Evolutionary conservation across 2,113 vertebrate species (phyloP).

Genomic region (Rhadina sibilatrix): DNA sequence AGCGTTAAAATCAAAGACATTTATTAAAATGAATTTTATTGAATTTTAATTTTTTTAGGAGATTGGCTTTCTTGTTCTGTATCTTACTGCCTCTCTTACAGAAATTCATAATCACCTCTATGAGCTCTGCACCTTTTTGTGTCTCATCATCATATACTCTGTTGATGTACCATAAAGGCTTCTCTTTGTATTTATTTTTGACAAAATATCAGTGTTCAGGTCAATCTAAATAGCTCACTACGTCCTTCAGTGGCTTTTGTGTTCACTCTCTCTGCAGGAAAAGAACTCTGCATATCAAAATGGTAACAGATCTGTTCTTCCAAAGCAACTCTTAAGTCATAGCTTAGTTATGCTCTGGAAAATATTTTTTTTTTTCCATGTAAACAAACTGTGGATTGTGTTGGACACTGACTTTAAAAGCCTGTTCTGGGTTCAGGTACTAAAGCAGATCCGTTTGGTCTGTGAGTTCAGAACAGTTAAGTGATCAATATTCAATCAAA

Average conservation of each 20-base stretch:
- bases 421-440: background rate
- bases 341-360: background rate
- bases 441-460: background rate
- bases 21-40: background rate
- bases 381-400: background rate
- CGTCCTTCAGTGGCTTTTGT: background rate
- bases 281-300: background rate
- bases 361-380: background rate
- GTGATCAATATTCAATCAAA: background rate
- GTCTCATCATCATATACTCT: background rate
- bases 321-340: background rate
- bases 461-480: background rate
- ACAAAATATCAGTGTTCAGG: background rate
- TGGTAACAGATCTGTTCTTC: background rate
- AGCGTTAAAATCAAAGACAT: background rate
- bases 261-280: background rate
- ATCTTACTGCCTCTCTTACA: background rate
- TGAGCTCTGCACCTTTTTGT: background rate
- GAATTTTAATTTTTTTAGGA: background rate
- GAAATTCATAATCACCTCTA: background rate
- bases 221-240: background rate
- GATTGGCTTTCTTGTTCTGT: background rate
- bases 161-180: background rate
- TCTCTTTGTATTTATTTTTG: background rate
- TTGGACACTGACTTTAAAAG: background rate